These are phyloP conservation scores for Nemotelus nigrinus DNA, from an alignment of 2,888 invertebrate genomes.

Conservation along the genomic window DNA sequence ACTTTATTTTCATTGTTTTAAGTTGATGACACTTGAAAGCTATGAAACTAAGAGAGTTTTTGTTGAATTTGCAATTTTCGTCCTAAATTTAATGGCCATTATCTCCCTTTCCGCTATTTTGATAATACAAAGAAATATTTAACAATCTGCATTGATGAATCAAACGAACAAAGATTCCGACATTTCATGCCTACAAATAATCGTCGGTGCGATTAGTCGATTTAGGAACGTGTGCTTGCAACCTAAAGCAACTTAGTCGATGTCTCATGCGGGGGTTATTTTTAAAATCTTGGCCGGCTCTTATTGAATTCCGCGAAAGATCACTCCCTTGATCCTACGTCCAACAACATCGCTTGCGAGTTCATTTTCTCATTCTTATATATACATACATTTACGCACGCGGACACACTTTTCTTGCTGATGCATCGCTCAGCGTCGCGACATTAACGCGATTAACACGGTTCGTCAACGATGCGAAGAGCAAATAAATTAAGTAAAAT, in stretches of 20 bases:
- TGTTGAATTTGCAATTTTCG: too few species aligned
- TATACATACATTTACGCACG: neutral
- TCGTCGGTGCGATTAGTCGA: neutral
- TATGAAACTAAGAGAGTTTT: too few species aligned
- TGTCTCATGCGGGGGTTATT: conserved; percentile 26
- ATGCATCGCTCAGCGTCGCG: neutral
- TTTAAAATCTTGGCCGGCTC: conserved; percentile 33
- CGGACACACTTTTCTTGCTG: conserved; percentile 18
- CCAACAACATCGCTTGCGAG: too few species aligned
- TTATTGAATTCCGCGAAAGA: conserved; percentile 29
- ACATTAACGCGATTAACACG: conserved; percentile 29
- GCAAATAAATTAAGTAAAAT: conserved; percentile 38
- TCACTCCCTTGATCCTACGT: conserved; percentile 21
- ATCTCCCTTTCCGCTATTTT: neutral
- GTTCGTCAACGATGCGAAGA: conserved; percentile 32
- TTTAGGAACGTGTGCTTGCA: conserved; percentile 11
- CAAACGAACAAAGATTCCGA: conserved; percentile 5
- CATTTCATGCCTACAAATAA: neutral
- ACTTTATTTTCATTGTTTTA: too few species aligned
- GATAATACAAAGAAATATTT: conserved; percentile 12
- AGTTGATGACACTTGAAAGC: too few species aligned
- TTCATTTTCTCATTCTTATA: too few species aligned
- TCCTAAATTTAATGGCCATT: neutral
- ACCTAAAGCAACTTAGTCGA: neutral
- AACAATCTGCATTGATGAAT: conserved; percentile 26